phyloP scores from a whole-genome alignment of 2,888 invertebrate species.

The Phania funesta region DNA sequence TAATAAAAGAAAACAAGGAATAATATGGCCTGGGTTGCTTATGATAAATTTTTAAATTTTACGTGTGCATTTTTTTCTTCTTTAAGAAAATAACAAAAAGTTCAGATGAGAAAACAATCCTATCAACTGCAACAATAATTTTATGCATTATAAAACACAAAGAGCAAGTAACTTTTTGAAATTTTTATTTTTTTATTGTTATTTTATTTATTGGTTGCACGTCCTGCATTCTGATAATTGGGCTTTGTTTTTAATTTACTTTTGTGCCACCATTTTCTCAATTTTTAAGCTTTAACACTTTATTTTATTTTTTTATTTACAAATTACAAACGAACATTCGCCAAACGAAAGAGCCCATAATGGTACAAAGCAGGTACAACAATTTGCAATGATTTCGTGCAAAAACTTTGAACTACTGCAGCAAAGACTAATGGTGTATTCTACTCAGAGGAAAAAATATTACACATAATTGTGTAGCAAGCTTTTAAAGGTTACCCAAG shows the following conservation, averaged over 20 bases:
- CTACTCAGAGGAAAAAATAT: no score
- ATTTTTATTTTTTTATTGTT: conserved; percentile 43
- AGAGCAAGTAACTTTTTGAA: conserved; percentile 37
- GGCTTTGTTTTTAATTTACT: conserved; percentile 1
- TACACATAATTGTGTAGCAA: no score
- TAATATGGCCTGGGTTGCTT: no score
- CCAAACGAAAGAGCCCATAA: not conserved
- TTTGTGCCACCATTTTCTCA: not conserved
- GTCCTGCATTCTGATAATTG: conserved; percentile 38
- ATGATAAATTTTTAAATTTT: no score
- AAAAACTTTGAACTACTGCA: conserved; percentile 2
- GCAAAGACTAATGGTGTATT: no score
- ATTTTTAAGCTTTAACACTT: not conserved
- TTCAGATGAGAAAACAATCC: no score
- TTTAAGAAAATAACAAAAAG: no score
- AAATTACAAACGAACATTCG: conserved; percentile 1
- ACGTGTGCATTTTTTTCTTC: no score
- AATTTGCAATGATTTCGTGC: conserved; percentile 21
- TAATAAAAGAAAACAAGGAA: no score
- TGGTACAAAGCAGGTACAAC: not conserved
- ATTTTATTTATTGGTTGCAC: conserved; percentile 52
- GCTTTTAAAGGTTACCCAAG: no score
- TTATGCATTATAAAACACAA: conserved; percentile 8
- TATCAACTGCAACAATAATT: not conserved
- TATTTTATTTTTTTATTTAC: not conserved